phyloP scores from a whole-genome alignment of 2,888 invertebrate species.

The Spilosoma lubricipeda region DNA sequence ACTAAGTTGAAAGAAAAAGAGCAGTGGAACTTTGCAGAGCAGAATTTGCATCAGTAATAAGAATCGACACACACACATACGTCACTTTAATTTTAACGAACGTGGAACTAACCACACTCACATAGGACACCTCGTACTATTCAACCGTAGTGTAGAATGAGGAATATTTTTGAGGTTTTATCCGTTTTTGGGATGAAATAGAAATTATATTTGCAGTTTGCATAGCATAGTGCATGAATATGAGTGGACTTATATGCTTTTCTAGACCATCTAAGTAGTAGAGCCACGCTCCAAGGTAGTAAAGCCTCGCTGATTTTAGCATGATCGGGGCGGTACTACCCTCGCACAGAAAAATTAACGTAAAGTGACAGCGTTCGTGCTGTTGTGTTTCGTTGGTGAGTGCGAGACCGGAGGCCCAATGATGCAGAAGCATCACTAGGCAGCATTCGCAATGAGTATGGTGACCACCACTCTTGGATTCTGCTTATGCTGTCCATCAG shows the following conservation, averaged over 20 bases:
- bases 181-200: constrained; percentile 1
- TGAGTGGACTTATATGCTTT: neutral
- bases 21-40: constrained; percentile 35
- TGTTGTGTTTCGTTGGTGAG: too few relatives aligned
- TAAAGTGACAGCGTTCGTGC: too few relatives aligned
- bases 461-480: too few relatives aligned
- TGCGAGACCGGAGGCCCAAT: too few relatives aligned
- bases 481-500: too few relatives aligned
- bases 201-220: neutral
- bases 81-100: constrained; percentile 24
- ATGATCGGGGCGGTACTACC: too few relatives aligned
- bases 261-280: neutral
- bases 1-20: constrained; percentile 42
- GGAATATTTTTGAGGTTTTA: constrained; percentile 8
- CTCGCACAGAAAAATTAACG: too few relatives aligned
- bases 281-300: too few relatives aligned
- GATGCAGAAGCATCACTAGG: too few relatives aligned
- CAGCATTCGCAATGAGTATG: too few relatives aligned
- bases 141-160: constrained; percentile 8
- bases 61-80: constrained; percentile 51
- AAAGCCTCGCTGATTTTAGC: too few relatives aligned
- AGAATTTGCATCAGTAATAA: constrained; percentile 57
- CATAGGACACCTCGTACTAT: neutral
- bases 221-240: neutral
- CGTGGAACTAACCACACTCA: constrained; percentile 11